phyloP scores from a whole-genome alignment of 2,797 vertebrate species.

The Platalea minor region DNA sequence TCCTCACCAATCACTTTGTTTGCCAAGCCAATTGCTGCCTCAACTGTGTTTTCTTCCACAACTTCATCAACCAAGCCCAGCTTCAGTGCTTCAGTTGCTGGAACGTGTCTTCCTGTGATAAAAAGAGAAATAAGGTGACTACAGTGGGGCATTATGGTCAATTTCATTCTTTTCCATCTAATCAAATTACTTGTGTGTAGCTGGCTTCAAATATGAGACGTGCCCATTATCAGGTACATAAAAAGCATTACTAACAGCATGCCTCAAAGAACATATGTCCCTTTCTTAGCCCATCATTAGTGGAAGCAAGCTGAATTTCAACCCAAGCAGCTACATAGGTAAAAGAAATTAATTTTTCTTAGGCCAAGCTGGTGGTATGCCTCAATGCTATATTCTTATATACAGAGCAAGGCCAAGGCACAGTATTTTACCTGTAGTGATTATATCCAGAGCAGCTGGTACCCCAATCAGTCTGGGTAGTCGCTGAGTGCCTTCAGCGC shows the following conservation, averaged over 20 bases:
- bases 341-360: not conserved
- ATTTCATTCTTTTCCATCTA: not conserved
- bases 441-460: slow-evolving; percentile 86
- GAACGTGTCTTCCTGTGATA: slow-evolving; percentile 82
- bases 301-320: not conserved
- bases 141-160: not conserved
- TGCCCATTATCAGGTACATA: not conserved
- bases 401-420: not conserved
- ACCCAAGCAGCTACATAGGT: not conserved
- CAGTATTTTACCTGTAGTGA: slow-evolving; percentile 83
- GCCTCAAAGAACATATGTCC: not conserved
- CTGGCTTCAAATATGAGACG: not conserved
- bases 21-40: slow-evolving; percentile 83
- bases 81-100: slow-evolving; percentile 84
- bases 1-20: slow-evolving; percentile 83
- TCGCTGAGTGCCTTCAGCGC: slow-evolving; percentile 86
- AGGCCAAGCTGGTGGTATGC: not conserved
- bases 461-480: slow-evolving; percentile 89
- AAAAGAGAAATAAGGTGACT: slow-evolving; percentile 41
- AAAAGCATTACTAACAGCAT: not conserved
- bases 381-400: not conserved
- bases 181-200: not conserved
- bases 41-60: slow-evolving; percentile 76
- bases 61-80: slow-evolving; percentile 88
- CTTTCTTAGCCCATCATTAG: not conserved